Evolutionary conservation across 1,140 invertebrate genomes (phyloP).

Genomic region (Ceratosolen fusciceps): DNA sequence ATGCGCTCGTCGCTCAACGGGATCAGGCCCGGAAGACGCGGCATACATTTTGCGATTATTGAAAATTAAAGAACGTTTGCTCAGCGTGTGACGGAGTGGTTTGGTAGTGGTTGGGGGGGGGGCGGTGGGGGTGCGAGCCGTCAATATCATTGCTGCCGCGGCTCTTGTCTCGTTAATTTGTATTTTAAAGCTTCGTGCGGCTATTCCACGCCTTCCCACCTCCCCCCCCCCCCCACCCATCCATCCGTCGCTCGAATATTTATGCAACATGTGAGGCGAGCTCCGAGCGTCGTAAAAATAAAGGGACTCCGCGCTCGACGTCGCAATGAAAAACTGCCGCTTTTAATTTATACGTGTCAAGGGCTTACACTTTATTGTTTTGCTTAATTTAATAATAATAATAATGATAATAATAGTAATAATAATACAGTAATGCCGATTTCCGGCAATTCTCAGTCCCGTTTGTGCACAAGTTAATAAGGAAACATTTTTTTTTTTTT

Average conservation of each 20-base stretch:
- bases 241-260: too few species aligned
- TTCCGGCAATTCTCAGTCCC: too few species aligned
- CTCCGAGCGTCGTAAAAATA: background rate
- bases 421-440: too few species aligned
- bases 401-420: too few species aligned
- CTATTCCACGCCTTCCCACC: too few species aligned
- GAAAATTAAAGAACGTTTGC: background rate
- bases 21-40: background rate
- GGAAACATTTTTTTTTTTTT: too few species aligned
- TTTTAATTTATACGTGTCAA: background rate
- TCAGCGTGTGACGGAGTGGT: too few species aligned
- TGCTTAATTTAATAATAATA: too few species aligned
- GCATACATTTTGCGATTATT: background rate
- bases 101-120: too few species aligned
- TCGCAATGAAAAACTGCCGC: background rate
- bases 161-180: conserved; percentile 19
- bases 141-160: conserved; percentile 1
- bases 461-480: too few species aligned
- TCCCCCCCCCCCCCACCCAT: too few species aligned
- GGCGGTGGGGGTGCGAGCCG: background rate
- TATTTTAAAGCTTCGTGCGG: background rate
- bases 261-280: too few species aligned
- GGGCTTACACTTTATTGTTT: background rate
- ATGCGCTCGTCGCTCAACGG: background rate
- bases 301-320: background rate